Evolutionary conservation across 2,797 vertebrate species (phyloP).

Genomic region (Lophotriccus pileatus): DNA sequence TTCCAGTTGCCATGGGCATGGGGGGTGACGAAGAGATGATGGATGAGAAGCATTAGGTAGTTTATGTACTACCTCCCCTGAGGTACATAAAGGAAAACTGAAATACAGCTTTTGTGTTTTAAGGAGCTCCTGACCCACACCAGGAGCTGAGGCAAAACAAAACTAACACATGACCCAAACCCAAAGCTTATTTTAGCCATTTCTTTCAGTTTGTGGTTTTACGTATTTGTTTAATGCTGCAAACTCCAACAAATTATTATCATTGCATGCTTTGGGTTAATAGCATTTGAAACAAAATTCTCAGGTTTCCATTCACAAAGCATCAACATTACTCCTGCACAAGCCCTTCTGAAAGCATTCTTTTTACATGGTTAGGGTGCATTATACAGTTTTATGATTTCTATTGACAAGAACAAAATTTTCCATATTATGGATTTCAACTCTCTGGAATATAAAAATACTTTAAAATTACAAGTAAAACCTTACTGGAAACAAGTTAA

Average conservation of each 20-base stretch:
- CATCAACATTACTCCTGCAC: background rate
- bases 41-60: background rate
- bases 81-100: background rate
- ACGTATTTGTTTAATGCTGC: background rate
- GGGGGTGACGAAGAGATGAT: background rate
- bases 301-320: background rate
- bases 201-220: background rate
- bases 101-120: background rate
- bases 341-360: background rate
- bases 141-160: background rate
- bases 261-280: background rate
- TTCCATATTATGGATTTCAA: conserved; percentile 1
- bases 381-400: background rate
- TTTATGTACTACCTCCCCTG: background rate
- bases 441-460: conserved; percentile 18
- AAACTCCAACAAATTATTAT: background rate
- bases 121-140: background rate
- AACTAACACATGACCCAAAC: background rate
- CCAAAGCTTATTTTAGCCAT: background rate
- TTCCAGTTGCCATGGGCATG: accelerated
- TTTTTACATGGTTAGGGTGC: background rate
- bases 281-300: background rate
- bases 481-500: conserved; percentile 38
- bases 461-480: conserved; percentile 20
- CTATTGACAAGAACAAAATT: background rate